These are phyloP conservation scores for Cecidostiba fungosa DNA, from an alignment of 2,888 invertebrate genomes.

Conservation along the genomic window DNA sequence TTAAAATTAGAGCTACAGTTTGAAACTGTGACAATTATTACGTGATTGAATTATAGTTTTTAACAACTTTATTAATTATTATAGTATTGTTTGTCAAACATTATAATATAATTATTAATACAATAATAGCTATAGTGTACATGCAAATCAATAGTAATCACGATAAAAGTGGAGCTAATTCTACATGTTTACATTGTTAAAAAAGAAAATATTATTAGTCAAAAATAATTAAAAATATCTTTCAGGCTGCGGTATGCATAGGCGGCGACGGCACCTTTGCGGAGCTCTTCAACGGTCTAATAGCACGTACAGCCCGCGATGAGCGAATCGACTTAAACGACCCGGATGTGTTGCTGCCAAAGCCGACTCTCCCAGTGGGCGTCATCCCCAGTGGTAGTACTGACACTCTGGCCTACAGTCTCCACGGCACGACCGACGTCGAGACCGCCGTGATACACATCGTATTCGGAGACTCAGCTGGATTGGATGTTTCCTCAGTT, in stretches of 20 bases:
- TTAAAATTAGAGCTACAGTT: no score
- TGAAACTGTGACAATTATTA: no score
- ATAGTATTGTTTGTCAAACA: no score
- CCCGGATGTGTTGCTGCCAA: slow-evolving; percentile 80
- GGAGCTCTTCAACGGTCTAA: slow-evolving; percentile 89
- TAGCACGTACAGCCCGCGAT: slow-evolving; percentile 83
- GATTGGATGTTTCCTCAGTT: slow-evolving; percentile 89
- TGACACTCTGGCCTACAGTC: slow-evolving; percentile 89
- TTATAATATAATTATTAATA: no score
- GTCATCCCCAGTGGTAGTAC: slow-evolving; percentile 89
- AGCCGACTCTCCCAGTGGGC: slow-evolving; percentile 83
- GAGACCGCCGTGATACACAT: slow-evolving; percentile 91
- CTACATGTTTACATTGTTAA: neutral
- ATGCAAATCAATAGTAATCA: no score
- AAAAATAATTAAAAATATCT: neutral
- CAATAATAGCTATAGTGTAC: no score
- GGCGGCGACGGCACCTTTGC: slow-evolving; percentile 94
- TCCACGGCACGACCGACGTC: slow-evolving; percentile 90
- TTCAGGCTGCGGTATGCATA: slow-evolving; percentile 88
- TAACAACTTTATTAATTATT: no score
- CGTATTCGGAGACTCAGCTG: slow-evolving; percentile 87
- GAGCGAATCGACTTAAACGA: slow-evolving; percentile 82
- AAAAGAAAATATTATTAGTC: neutral
- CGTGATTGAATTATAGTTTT: no score
- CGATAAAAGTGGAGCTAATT: no score